Conservation (phyloP, 2,113 vertebrate species). For the Crocuta crocuta region DNA sequence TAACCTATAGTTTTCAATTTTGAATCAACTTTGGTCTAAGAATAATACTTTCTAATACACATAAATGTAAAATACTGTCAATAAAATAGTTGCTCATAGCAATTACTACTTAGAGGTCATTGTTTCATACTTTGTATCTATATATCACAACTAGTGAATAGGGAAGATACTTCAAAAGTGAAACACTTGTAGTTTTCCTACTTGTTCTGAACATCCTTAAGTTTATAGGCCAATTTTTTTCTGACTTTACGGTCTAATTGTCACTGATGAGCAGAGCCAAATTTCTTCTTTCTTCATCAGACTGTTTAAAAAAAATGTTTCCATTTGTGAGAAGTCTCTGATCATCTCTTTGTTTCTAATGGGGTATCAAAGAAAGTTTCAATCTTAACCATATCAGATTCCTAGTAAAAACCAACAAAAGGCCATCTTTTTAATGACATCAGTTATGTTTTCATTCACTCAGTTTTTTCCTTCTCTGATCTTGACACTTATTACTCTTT, state of each 20-base stretch:
- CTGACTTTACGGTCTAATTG: neutral
- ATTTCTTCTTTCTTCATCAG: constrained; percentile 36
- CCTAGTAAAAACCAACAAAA: neutral
- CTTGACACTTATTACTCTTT: neutral
- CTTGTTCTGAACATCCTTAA: neutral
- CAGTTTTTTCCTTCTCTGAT: neutral
- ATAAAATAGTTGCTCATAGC: neutral
- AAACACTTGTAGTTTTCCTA: neutral
- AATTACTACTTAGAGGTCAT: neutral
- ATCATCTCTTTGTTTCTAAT: constrained; percentile 8
- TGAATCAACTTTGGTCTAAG: constrained; percentile 27
- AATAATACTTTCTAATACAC: neutral
- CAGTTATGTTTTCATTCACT: constrained; percentile 31
- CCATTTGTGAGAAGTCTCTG: neutral
- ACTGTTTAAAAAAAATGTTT: neutral
- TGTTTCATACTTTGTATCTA: neutral
- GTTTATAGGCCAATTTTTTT: neutral
- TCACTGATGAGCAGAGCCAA: neutral
- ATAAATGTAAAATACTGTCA: constrained; percentile 9
- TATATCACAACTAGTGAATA: neutral
- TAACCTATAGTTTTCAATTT: neutral
- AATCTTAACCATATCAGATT: neutral
- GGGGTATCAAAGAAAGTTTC: constrained; percentile 17
- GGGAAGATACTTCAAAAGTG: neutral
- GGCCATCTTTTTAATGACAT: neutral